phyloP scores from a whole-genome alignment of 1,140 invertebrate genomes.

The Ceratoteleas bidentatus region DNA sequence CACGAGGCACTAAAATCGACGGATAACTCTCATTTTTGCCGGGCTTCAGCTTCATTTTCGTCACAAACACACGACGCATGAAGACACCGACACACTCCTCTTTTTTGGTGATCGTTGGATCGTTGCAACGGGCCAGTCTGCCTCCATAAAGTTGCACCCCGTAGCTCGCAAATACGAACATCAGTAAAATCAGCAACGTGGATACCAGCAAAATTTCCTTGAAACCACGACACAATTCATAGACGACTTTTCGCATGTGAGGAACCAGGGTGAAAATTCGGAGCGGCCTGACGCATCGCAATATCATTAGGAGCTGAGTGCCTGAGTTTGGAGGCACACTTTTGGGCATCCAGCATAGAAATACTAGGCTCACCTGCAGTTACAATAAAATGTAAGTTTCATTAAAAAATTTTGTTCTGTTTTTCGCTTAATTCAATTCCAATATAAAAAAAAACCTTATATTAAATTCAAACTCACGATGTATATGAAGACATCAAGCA shows the following conservation, averaged over 20 bases:
- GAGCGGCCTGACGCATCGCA: constrained; percentile 96
- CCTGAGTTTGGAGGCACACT: constrained; percentile 94
- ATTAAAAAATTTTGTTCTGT: not conserved
- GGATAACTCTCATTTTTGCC: constrained; percentile 93
- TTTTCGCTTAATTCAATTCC: not conserved
- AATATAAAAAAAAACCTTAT: too few relatives aligned
- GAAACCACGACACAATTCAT: constrained; percentile 98
- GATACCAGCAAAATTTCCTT: constrained; percentile 99
- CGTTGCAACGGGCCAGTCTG: constrained; percentile 97
- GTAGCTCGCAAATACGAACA: constrained; percentile 99
- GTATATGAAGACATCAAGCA: constrained; percentile 98
- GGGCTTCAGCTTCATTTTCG: constrained; percentile 96
- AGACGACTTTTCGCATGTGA: constrained; percentile 99
- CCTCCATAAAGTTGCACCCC: constrained; percentile 99
- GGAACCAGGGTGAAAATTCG: constrained; percentile 99
- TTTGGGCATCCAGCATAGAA: constrained; percentile 97
- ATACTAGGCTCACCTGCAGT: constrained; percentile 92
- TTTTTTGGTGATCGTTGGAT: constrained; percentile 91
- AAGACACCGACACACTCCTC: constrained; percentile 98
- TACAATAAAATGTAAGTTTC: constrained; percentile 11
- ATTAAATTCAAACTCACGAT: constrained; percentile 85
- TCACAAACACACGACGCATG: constrained; percentile 96
- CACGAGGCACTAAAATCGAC: constrained; percentile 96
- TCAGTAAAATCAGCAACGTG: constrained; percentile 97
- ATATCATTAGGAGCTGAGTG: constrained; percentile 97